Evolutionary conservation across 1,140 invertebrate species (phyloP), one percentile per base, ranked within the genome.

Genomic region (Plectrocnemia conspersa): DNA sequence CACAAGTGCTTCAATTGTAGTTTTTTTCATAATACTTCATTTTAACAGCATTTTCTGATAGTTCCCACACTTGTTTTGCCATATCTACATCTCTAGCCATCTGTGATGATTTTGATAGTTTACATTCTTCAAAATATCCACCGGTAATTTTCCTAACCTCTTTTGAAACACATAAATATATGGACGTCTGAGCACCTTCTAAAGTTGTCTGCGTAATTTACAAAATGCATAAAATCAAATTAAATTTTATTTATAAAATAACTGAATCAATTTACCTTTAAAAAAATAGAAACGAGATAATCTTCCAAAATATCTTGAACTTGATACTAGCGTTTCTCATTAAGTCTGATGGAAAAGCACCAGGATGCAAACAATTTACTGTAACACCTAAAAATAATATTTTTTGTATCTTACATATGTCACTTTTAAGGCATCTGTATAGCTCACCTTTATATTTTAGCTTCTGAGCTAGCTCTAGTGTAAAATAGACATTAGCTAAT

Each of bases 111-210:
- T 55, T 64, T 2, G 32, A 49, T 41, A 62, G 40, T n/a, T 64
- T 66, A 65, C 81, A 83, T 50, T 83, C 79, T 11, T 63, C 56
- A 62, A 79, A 84, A 65, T 82, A 83, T 53, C 68, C 64, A n/a
- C 82, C 83, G 32, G 68, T 77, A 3, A 77, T 64, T 4, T 69
- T 66, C 47, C 72, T 63, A 2, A 82, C 63, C 25, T 79, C 74
- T 15, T 76, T 74, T 15, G 75, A 70, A 1, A 80, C 71, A n/a
- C 79, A 78, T 29, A 80, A 65, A 64, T 78, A 75, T 19, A 82
- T 73, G 0, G 69, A 63, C 2, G 80, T 81, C 59, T 82, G 79
- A 6, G 80, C 79, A 1, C 79, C 82, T 63, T 77, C 72, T 61
- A 68, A 67, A 0, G 72, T 24, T 55, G 59, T 73, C 66, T 82